Percentiles rank a stretch among this genome's conserved stretches.
Conservation (phyloP, 2,888 invertebrate species). For the Lasioglossum calceatum region DNA sequence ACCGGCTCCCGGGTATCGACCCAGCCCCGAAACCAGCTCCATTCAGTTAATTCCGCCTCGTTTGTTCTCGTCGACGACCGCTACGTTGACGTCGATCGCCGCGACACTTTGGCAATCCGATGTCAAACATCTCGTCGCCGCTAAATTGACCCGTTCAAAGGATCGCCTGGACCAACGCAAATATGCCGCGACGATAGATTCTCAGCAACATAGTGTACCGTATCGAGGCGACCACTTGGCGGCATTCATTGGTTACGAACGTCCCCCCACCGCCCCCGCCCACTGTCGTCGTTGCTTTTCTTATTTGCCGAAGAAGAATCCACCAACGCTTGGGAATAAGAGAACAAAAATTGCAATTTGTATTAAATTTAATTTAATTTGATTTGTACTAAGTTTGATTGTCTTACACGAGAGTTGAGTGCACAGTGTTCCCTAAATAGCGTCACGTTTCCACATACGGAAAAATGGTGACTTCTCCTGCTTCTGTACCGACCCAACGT, state of each 20-base stretch:
- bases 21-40: slow-evolving; percentile 19
- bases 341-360: neutral
- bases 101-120: neutral
- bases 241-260: neutral
- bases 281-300: neutral
- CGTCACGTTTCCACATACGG: too few species aligned
- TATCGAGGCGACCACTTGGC: neutral
- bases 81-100: neutral
- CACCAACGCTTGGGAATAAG: neutral
- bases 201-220: neutral
- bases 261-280: neutral
- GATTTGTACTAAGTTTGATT: too few species aligned
- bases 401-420: too few species aligned
- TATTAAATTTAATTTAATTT: neutral
- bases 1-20: slow-evolving; percentile 39
- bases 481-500: too few species aligned
- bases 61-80: neutral
- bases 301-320: neutral
- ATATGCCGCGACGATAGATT: neutral
- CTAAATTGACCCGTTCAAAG: slow-evolving; percentile 5
- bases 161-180: neutral
- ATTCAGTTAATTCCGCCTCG: slow-evolving; percentile 37
- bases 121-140: slow-evolving; percentile 6
- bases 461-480: too few species aligned
- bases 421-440: too few species aligned